Base-by-base conservation (phyloP, 2,797 vertebrate species). In the Manis pentadactyla region DNA sequence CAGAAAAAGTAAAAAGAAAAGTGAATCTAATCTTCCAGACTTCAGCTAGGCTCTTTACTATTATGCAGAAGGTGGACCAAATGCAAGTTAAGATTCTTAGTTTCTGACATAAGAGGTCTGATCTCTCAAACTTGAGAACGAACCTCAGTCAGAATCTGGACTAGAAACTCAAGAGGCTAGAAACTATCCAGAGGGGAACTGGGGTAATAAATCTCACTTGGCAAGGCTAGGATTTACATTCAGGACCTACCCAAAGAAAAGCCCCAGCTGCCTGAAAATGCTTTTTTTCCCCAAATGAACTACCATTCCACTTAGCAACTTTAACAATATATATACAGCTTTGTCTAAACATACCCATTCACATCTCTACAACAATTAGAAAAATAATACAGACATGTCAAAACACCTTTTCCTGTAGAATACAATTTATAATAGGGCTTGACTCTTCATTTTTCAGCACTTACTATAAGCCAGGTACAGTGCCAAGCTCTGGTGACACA, bases 81-180 rank as follows among this genome's bases (percentile, higher is more conserved):
- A 93, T 71, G 37, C 69, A 77, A 90, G 88, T 88, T 88, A 94
- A 42, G 37, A 78, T 59, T 4, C 59, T 78, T 71, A 71, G 49
- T 39, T 90, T 90, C 39, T n/a, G 87, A 95, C 74, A 23, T 53
- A 90, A 96, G 61, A 87, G 29, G 29, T 71, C 31, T 82, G 92
- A 68, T 46, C 42, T 77, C 63, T 87, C 55, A 93, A 84, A 66
- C 51, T 39, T 31, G 5, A 82, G 81, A 74, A 92, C n/a, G 68
- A 92, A 92, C 37, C 37, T 71, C 4, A 82, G 37, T 82, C 12
- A 82, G 74, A 81, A 88, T 88, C 82, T 93, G 77, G 29, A 88
- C 34, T 49, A 64, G 77, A 88, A 71, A 83, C 39, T 78, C 55
- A 51, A 88, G 71, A 57, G 84, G 61, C 31, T 11, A 66, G 13